Percentiles rank a stretch among this genome's conserved stretches.
Conservation (phyloP, 2,888 invertebrate species). For the Congeria kusceri region DNA sequence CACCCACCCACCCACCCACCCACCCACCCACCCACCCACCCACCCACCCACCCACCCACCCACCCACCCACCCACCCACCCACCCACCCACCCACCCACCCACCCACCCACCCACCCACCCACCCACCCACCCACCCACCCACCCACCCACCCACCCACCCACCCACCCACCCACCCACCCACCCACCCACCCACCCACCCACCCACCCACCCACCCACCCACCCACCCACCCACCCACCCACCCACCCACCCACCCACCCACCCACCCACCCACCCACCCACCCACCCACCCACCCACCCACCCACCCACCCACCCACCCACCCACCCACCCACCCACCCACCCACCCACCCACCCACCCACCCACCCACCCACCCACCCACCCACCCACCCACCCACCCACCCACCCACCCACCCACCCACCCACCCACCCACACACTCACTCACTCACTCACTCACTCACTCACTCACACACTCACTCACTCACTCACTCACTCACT, state of each 20-base stretch:
- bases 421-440: not conserved
- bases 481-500: not conserved
- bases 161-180: not conserved
- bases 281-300: no score
- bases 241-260: not conserved
- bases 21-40: constrained; percentile 83
- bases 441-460: not conserved
- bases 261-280: no score
- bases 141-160: not conserved
- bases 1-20: not conserved
- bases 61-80: not conserved
- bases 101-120: not conserved
- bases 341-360: no score
- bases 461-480: not conserved
- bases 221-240: not conserved
- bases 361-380: not conserved
- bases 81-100: not conserved
- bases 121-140: not conserved
- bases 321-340: no score
- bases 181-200: not conserved
- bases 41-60: not conserved
- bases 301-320: no score
- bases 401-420: no score
- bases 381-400: no score
- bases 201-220: not conserved